Conservation (phyloP, 2,113 vertebrate genomes). For the Edolisoma coerulescens region DNA sequence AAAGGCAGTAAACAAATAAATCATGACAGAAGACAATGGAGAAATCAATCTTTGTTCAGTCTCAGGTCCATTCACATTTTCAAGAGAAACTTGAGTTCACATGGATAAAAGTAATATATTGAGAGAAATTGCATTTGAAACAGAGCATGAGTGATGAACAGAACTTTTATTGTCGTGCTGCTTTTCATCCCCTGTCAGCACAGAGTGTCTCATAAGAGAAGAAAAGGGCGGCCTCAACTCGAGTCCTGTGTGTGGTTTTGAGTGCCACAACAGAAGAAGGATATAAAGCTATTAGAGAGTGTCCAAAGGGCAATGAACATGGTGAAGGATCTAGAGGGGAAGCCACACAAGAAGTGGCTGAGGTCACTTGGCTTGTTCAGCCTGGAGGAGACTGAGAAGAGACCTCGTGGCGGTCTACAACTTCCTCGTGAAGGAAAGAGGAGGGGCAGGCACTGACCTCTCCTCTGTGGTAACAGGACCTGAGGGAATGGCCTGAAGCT, state of each 20-base stretch:
- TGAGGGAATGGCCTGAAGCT: accelerated
- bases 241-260: accelerated
- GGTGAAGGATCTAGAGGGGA: background rate
- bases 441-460: background rate
- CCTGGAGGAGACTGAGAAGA: background rate
- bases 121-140: background rate
- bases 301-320: background rate
- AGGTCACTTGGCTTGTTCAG: background rate
- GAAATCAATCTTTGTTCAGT: background rate
- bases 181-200: background rate
- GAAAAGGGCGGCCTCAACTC: background rate
- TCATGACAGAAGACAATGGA: background rate
- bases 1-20: background rate
- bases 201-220: background rate
- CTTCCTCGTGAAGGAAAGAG: background rate
- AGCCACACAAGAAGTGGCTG: background rate
- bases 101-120: background rate
- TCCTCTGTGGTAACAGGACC: background rate
- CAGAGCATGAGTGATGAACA: background rate
- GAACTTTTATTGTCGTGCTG: background rate
- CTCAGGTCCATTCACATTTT: background rate
- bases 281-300: background rate
- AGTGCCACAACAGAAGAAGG: background rate
- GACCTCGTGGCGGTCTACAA: background rate
- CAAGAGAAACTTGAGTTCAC: background rate